Evolutionary conservation across 2,113 vertebrate genomes (phyloP), one percentile per base, ranked within the genome.

Genomic region (Dunckerocampus dactyliophorus): DNA sequence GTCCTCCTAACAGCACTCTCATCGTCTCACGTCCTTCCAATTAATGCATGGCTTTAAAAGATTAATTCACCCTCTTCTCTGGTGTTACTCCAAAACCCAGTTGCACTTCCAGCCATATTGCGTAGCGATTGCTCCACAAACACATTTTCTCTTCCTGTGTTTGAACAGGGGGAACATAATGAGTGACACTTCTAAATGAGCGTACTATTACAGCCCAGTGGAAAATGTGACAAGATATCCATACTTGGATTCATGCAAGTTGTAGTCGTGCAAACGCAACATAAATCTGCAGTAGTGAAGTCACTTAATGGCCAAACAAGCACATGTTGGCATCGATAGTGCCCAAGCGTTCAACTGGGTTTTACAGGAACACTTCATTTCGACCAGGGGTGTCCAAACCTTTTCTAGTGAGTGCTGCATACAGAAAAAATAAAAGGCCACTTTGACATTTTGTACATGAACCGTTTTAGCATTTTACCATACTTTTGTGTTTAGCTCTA

Each of bases 1-100:
- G 90, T 92, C 60, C 59, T 52, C 9, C 19, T 14, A 21, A 1
- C 20, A 21, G 5, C 12, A 5, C 45, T 56, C 15, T 54, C 31
- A 6, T 17, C 12, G 19, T 39, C 28, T 50, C 65, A 45, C 47
- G 37, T 67, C 13, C 22, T 13, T 10, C 14, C 9, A 59, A 24
- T 77, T 58, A 69, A 47, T 79, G 79, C 71, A 82, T 79, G 81
- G 65, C 76, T 83, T 77, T 62, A 59, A 42, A 20, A 16, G 21
- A 74, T 1, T 0, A 76, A 72, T 79, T n/a, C 6, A 17, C 1
- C 52, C 37, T 62, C 54, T 64, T 21, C 67, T 59, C 20, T 71
- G 56, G 63, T 72, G 69, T 72, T 15, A 45, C 75, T 84, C 70
- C 69, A 81, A 83, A 80, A 31, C 71, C 72, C 72, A 71, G 76